phyloP scores from a whole-genome alignment of 2,888 invertebrate genomes.

The Brachypalpus laphriformis region DNA sequence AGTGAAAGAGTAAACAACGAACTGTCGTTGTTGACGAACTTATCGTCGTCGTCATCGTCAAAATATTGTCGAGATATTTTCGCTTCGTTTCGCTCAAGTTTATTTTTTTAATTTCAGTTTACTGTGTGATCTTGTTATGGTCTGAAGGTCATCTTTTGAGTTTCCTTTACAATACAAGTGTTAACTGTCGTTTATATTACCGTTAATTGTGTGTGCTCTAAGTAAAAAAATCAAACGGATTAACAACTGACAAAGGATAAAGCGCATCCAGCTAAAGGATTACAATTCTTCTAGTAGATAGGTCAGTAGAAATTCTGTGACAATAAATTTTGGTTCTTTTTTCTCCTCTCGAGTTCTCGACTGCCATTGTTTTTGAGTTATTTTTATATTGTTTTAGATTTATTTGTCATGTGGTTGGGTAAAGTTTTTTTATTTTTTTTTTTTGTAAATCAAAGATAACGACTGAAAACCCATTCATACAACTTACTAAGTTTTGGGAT shows the following conservation, averaged over 20 bases:
- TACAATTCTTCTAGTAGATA: constrained; percentile 21
- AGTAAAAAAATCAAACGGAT: constrained; percentile 40
- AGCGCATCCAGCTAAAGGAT: constrained; percentile 46
- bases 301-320: constrained; percentile 45
- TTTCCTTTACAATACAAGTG: constrained; percentile 25
- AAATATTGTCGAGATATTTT: constrained; percentile 23
- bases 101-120: constrained; percentile 35
- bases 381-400: constrained; percentile 17
- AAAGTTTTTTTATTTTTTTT: constrained; percentile 25
- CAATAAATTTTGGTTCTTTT: constrained; percentile 13
- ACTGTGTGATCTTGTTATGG: constrained; percentile 54
- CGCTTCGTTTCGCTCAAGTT: constrained; percentile 5
- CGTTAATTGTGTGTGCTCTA: constrained; percentile 18
- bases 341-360: constrained; percentile 1
- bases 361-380: constrained; percentile 26
- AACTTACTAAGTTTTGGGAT: constrained; percentile 28
- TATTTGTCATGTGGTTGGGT: constrained; percentile 52
- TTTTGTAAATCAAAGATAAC: constrained; percentile 45
- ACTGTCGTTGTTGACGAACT: constrained; percentile 54
- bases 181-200: constrained; percentile 18
- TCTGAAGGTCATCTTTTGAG: constrained; percentile 43
- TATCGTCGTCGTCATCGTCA: constrained; percentile 30
- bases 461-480: constrained; percentile 38
- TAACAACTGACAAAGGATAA: constrained; percentile 45
- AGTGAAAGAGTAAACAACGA: constrained; percentile 11